Percentiles rank a stretch among this genome's conserved stretches.
Conservation (phyloP, 2,113 vertebrate species). For the Gadus macrocephalus region DNA sequence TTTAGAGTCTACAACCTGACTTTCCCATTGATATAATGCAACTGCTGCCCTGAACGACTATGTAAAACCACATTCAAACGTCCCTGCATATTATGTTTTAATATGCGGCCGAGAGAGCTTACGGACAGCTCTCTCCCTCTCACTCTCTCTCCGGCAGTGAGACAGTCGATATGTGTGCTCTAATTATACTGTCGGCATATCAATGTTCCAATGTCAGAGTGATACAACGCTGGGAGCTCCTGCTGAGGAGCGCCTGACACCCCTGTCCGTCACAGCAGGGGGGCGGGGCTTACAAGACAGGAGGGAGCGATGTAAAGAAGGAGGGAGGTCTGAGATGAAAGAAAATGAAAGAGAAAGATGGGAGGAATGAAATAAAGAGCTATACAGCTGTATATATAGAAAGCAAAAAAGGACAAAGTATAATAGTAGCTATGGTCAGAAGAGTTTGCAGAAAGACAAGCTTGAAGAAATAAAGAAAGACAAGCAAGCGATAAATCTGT, state of each 20-base stretch:
- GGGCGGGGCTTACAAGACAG: not conserved
- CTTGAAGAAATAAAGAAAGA: no score
- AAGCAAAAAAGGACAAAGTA: not conserved
- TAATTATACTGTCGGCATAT: conserved; percentile 54
- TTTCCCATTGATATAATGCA: no score
- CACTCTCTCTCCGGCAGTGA: conserved; percentile 33
- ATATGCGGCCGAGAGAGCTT: no score
- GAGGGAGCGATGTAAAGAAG: not conserved
- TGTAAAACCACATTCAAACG: no score
- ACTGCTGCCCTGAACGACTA: no score
- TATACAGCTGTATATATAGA: not conserved
- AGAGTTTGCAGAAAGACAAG: no score
- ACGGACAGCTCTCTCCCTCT: conserved; percentile 1
- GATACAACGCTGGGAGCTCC: conserved; percentile 28
- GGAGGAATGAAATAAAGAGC: not conserved
- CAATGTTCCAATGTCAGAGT: conserved; percentile 44
- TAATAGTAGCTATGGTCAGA: no score
- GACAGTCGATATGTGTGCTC: conserved; percentile 44
- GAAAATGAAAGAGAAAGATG: not conserved
- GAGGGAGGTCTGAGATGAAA: not conserved
- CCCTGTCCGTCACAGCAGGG: conserved; percentile 5
- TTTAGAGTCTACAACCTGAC: no score
- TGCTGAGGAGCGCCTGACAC: conserved; percentile 8
- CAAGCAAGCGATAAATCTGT: no score
- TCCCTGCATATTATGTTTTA: no score